A percentile compares a stretch with the other conserved stretches of the same genome.
phyloP scores from a whole-genome alignment of 2,113 vertebrate species.

The Salvator merianae region DNA sequence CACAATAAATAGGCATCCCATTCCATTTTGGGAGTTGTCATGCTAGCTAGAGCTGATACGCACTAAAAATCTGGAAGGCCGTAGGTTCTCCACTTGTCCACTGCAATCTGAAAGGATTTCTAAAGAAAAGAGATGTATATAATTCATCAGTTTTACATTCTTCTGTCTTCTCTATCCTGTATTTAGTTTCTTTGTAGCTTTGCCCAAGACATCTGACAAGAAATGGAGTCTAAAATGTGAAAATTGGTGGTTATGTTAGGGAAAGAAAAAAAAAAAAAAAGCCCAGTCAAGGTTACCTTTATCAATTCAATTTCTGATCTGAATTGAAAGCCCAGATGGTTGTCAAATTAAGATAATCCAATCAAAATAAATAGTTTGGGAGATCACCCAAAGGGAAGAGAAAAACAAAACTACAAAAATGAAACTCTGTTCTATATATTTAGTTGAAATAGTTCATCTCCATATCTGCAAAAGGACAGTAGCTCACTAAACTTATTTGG shows the following conservation, averaged over 20 bases:
- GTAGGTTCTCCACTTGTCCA: background rate
- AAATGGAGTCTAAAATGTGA: background rate
- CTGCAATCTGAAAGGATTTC: background rate
- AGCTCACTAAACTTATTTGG: background rate
- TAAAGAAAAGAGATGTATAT: background rate
- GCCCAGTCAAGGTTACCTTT: background rate
- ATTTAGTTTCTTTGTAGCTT: background rate
- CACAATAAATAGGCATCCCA: too few relatives aligned
- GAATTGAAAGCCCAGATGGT: background rate
- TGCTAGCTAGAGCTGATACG: too few relatives aligned
- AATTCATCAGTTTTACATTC: background rate
- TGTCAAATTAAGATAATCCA: slow-evolving; percentile 10
- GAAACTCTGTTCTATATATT: background rate
- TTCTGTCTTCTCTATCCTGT: background rate
- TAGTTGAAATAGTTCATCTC: background rate
- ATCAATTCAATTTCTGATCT: background rate
- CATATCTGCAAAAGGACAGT: background rate
- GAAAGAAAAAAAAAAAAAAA: background rate
- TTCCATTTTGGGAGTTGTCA: too few relatives aligned
- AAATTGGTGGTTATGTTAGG: background rate
- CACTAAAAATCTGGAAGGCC: too few relatives aligned
- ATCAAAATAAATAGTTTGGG: background rate
- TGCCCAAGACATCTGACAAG: background rate
- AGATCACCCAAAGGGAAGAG: background rate
- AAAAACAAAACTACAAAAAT: background rate